A percentile compares a stretch with the other conserved stretches of the same genome.
Conservation (phyloP, 1,140 invertebrate genomes). For the Thaumatotibia leucotreta region DNA sequence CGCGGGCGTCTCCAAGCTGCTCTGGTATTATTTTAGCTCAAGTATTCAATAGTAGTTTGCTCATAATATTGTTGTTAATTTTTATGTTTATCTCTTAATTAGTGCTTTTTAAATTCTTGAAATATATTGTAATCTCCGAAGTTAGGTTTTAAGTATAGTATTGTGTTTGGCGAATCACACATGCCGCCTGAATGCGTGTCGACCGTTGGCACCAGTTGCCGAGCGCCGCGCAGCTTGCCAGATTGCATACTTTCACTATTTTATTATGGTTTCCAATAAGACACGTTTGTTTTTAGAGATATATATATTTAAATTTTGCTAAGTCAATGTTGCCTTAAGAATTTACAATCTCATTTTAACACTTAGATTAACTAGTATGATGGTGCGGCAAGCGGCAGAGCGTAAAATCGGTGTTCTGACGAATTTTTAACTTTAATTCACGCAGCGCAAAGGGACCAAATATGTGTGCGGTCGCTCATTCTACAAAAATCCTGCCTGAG, state of each 20-base stretch:
- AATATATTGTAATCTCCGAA: constrained; percentile 54
- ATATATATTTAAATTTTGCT: neutral
- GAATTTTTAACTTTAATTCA: neutral
- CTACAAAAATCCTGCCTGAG: constrained; percentile 3
- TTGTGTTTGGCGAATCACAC: constrained; percentile 37
- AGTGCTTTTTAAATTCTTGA: constrained; percentile 42
- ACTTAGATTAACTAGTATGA: neutral
- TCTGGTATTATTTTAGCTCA: constrained; percentile 70
- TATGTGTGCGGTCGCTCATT: constrained; percentile 2
- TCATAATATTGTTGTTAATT: constrained; percentile 71
- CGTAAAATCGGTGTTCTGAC: neutral
- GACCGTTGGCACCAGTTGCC: neutral
- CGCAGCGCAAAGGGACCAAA: constrained; percentile 8
- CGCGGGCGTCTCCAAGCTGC: constrained; percentile 64
- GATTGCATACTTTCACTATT: neutral
- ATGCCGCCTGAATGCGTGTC: constrained; percentile 41
- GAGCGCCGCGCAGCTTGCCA: constrained; percentile 13
- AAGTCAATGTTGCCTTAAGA: neutral
- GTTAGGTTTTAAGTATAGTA: constrained; percentile 48
- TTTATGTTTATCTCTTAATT: constrained; percentile 51
- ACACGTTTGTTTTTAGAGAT: neutral
- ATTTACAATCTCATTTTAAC: neutral
- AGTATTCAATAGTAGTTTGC: constrained; percentile 70
- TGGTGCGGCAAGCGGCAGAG: constrained; percentile 2
- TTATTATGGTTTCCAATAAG: neutral